Percentiles rank a stretch among this genome's conserved stretches.
Conservation (phyloP, 2,113 vertebrate species). For the Rhegmatorhina hoffmannsi region DNA sequence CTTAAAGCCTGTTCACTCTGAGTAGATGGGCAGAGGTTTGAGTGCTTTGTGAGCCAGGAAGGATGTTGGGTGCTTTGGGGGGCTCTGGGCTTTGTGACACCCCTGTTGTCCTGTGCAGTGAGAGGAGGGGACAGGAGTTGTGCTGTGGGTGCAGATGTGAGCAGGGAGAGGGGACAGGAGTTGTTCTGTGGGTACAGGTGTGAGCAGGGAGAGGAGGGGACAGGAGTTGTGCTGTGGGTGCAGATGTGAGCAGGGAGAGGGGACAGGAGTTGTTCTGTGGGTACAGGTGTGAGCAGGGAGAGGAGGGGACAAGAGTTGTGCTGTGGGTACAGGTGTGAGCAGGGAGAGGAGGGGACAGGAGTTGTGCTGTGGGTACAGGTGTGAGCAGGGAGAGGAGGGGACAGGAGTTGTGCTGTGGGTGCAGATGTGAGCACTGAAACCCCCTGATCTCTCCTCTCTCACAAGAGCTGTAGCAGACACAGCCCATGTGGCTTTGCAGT, state of each 20-base stretch:
- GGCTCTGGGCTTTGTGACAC: background rate
- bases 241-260: background rate
- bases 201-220: too few species aligned
- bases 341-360: background rate
- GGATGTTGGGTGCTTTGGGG: background rate
- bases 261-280: background rate
- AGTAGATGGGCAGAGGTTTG: background rate
- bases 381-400: too few species aligned
- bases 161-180: too few species aligned
- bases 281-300: background rate
- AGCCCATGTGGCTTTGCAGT: constrained; percentile 39
- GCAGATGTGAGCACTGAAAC: background rate
- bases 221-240: background rate
- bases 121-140: background rate
- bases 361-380: too few species aligned
- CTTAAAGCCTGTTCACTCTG: background rate
- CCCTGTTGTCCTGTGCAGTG: background rate
- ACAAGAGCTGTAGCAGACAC: constrained; percentile 39
- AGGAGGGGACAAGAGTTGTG: background rate
- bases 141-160: too few species aligned
- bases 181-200: too few species aligned
- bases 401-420: background rate
- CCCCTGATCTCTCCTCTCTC: constrained; percentile 7
- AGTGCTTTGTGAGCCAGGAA: background rate
- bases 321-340: background rate